Base-by-base conservation (phyloP, 2,113 vertebrate species). In the Sialia sialis region DNA sequence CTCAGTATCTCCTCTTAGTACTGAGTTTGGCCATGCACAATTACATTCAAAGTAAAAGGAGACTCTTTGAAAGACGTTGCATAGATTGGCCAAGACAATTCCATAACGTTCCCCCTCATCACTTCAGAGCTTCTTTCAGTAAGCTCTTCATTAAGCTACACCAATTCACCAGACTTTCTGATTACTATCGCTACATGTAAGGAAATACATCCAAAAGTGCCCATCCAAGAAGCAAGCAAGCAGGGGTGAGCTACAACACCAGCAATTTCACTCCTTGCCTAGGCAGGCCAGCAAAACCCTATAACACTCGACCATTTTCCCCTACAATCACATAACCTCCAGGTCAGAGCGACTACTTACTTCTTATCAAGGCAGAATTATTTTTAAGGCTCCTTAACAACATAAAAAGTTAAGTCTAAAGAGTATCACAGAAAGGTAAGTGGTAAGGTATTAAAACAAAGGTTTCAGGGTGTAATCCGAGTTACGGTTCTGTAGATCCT, bases 21-120 rank as follows among this genome's bases (percentile, higher is more conserved):
- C 34, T 16, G 34, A 55, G 51, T 38, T 13, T 46, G 3, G 0
- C 39, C 52, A 41, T 0, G 0, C 5, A 48, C 9, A 2, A 16
- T 20, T 38, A 15, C 7, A 14, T 20, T 17, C 58, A 30, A 67
- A 89, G 30, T 30, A 30, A 56, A 60, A 44, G 27, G 3, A 26
- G 25, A 51, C 19, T 36, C 59, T 51, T 1, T 22, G 27, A 52
- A 74, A 54, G 69, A 49, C 1, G 0, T 6, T 4, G 0, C 3
- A 0, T 9, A 11, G 8, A 3, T 1, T 12, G n/a, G 18, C 76
- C 2, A 11, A 34, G 36, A 30, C 7, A 39, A 21, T 20, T 55
- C 58, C 6, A 0, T 69, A 54, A 46, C 1, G 11, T 4, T 46
- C 39, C 22, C 39, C 17, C 12, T 51, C 36, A 12, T 14, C 18